Conservation (phyloP, 2,888 invertebrate genomes). For the Corythucha ciliata region DNA sequence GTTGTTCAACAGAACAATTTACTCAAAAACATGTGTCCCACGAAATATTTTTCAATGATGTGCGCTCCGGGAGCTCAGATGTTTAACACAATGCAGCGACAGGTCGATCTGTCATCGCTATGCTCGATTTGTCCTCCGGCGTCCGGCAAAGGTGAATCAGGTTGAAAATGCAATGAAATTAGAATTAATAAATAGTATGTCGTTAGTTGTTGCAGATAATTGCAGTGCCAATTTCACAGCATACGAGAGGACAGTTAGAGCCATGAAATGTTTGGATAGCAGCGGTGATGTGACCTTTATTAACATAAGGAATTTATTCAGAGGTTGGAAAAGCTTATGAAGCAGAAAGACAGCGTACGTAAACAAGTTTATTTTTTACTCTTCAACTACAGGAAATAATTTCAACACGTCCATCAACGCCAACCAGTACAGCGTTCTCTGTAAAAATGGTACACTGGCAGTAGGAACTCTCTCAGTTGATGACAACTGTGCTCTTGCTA, state of each 20-base stretch:
- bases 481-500: constrained; percentile 36
- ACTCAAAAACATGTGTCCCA: constrained; percentile 12
- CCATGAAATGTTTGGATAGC: constrained; percentile 20
- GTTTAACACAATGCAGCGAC: no score
- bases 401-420: constrained; percentile 22
- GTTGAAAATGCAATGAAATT: not conserved
- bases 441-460: constrained; percentile 50
- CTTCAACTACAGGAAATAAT: not conserved
- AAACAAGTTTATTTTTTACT: not conserved
- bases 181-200: not conserved
- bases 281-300: constrained; percentile 20
- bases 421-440: constrained; percentile 47
- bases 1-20: constrained; percentile 7
- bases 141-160: constrained; percentile 1
- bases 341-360: not conserved
- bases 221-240: constrained; percentile 10
- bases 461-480: constrained; percentile 47
- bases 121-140: constrained; percentile 14
- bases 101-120: not conserved
- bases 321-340: constrained; percentile 10
- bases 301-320: constrained; percentile 12
- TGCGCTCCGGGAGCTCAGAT: constrained; percentile 43
- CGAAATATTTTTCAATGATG: constrained; percentile 25
- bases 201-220: constrained; percentile 6
- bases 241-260: constrained; percentile 14